A percentile compares a stretch with the other conserved stretches of the same genome.
Conservation (phyloP, 2,113 vertebrate genomes). For the Grantiella picta region DNA sequence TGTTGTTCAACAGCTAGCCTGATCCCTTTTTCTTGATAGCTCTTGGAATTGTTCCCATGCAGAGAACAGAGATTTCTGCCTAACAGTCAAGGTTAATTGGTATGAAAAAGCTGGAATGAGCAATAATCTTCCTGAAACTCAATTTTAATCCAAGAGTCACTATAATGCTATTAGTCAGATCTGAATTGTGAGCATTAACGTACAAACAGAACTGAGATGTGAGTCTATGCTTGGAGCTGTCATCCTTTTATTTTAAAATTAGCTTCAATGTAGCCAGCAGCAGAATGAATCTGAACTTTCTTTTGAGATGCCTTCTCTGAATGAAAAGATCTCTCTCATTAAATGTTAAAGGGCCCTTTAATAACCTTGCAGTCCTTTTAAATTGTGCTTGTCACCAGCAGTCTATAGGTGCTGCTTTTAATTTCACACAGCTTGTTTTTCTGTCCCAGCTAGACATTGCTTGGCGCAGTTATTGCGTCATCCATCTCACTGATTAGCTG, state of each 20-base stretch:
- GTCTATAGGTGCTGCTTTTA: neutral
- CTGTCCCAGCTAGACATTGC: neutral
- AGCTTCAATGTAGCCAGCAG: neutral
- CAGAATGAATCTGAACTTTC: neutral
- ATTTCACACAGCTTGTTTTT: neutral
- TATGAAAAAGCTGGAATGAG: slow-evolving; percentile 28
- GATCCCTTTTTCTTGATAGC: slow-evolving; percentile 2
- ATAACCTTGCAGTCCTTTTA: neutral
- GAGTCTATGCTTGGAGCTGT: neutral
- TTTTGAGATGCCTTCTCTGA: neutral
- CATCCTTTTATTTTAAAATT: neutral
- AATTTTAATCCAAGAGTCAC: neutral
- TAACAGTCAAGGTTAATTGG: slow-evolving; percentile 31
- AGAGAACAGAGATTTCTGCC: neutral
- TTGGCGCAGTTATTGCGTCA: neutral
- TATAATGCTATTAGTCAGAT: slow-evolving; percentile 11
- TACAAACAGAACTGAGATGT: neutral
- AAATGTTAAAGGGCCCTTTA: slow-evolving; percentile 8
- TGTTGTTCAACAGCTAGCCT: slow-evolving; percentile 9
- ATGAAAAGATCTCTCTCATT: neutral
- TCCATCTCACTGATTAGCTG: neutral
- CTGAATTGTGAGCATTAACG: neutral
- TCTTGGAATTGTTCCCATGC: slow-evolving; percentile 5
- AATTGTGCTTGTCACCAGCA: neutral
- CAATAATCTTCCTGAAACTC: slow-evolving; percentile 34